phyloP scores from a whole-genome alignment of 2,113 vertebrate genomes.

The Dipodomys spectabilis region DNA sequence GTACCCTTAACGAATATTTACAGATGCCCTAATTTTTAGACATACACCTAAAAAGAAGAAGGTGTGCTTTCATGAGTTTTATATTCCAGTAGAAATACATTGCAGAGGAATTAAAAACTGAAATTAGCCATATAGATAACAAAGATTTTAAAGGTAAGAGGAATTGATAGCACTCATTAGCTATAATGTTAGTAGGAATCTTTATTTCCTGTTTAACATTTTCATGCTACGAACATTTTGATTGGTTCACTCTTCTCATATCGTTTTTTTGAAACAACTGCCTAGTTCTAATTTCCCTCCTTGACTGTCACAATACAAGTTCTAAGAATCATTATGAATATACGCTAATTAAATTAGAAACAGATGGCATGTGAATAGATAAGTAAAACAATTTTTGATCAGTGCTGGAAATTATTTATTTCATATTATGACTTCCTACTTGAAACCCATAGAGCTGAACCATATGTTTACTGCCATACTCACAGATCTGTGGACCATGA shows the following conservation, averaged over 20 bases:
- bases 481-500: conserved; percentile 70
- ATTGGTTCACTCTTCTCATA: background rate
- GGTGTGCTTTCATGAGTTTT: background rate
- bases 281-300: background rate
- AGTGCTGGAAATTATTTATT: conserved; percentile 61
- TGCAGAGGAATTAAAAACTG: background rate
- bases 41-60: background rate
- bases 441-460: conserved; percentile 60
- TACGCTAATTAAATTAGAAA: conserved; percentile 51
- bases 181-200: background rate
- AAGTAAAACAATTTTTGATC: conserved; percentile 63
- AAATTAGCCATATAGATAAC: background rate
- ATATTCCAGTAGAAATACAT: background rate
- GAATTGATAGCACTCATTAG: background rate
- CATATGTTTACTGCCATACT: conserved; percentile 65
- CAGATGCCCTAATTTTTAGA: background rate
- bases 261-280: background rate
- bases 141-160: background rate
- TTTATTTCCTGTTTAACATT: background rate
- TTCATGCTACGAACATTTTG: background rate
- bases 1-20: background rate
- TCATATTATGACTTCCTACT: conserved; percentile 64
- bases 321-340: conserved; percentile 41
- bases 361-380: conserved; percentile 44
- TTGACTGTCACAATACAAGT: background rate